These are phyloP conservation scores for Atherinosoma microstoma DNA, from an alignment of 2,797 vertebrate species.

Conservation along the genomic window DNA sequence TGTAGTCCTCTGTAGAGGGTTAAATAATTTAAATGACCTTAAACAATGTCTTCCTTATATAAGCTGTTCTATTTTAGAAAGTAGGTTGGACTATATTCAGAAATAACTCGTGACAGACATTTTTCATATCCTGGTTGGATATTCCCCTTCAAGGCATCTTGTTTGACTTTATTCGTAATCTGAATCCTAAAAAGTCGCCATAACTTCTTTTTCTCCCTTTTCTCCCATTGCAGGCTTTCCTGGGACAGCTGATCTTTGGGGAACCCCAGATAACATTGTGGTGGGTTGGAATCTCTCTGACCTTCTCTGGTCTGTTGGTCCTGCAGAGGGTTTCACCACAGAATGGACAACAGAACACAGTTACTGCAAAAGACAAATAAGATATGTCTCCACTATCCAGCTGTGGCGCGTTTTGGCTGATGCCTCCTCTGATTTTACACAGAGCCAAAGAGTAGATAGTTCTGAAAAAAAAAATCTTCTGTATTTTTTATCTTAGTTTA, in stretches of 20 bases:
- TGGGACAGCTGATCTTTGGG: conserved; percentile 85
- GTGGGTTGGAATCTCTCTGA: conserved; percentile 93
- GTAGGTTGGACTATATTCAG: conserved; percentile 44
- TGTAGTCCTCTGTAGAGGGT: neutral
- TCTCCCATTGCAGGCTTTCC: conserved; percentile 74
- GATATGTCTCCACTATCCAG: conserved; percentile 45
- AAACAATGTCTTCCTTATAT: conserved; percentile 10
- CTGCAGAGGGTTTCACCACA: conserved; percentile 86
- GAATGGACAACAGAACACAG: conserved; percentile 51
- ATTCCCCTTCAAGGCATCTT: neutral
- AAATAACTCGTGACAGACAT: conserved; percentile 24
- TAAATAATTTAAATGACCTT: conserved; percentile 41
- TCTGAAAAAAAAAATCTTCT: neutral
- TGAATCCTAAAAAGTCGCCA: neutral
- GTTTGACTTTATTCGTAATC: neutral
- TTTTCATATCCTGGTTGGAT: conserved; percentile 13
- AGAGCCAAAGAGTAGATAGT: conserved; percentile 24
- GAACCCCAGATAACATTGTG: conserved; percentile 88
- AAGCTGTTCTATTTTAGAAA: conserved; percentile 56
- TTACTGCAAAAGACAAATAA: conserved; percentile 76
- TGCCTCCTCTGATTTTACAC: conserved; percentile 38
- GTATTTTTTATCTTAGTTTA: neutral
- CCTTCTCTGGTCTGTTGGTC: conserved; percentile 89
- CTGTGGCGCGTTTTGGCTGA: conserved; percentile 21
- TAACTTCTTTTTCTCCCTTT: neutral